phyloP scores from a whole-genome alignment of 1,140 invertebrate genomes.

The Pogonognathellus flavescens region DNA sequence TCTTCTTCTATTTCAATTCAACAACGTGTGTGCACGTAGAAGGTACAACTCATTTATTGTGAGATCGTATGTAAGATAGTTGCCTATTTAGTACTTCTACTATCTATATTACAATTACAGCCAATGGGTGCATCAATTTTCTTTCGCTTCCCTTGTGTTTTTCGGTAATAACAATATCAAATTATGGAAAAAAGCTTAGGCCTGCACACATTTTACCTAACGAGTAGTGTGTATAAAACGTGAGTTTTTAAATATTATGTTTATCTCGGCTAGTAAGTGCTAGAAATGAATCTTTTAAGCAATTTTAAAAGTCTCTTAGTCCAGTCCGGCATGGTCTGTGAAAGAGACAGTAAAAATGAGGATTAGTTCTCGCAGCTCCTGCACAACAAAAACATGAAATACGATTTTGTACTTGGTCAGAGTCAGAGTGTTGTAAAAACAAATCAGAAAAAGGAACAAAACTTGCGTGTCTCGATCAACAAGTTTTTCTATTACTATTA shows the following conservation, averaged over 20 bases:
- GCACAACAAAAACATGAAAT: too few species aligned
- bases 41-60: slow-evolving; percentile 34
- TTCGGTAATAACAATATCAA: slow-evolving; percentile 16
- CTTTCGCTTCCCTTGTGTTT: slow-evolving; percentile 7
- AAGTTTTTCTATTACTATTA: slow-evolving; percentile 32
- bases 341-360: too few species aligned
- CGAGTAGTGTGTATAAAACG: neutral
- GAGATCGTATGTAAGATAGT: slow-evolving; percentile 22
- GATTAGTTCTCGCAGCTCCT: too few species aligned
- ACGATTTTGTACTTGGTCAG: too few species aligned
- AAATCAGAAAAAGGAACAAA: slow-evolving; percentile 18
- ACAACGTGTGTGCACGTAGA: slow-evolving; percentile 10
- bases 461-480: slow-evolving; percentile 32
- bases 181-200: neutral
- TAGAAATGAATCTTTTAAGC: slow-evolving; percentile 17
- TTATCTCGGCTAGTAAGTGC: slow-evolving; percentile 8
- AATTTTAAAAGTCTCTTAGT: slow-evolving; percentile 1
- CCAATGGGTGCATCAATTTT: slow-evolving; percentile 22
- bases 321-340: neutral
- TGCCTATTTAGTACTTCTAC: slow-evolving; percentile 14
- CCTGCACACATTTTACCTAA: neutral
- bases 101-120: slow-evolving; percentile 24
- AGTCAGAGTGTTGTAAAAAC: neutral
- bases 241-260: slow-evolving; percentile 1
- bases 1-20: neutral